These are phyloP conservation scores for Zaprionus lachaisei DNA, from an alignment of 1,140 invertebrate species.

Conservation along the genomic window DNA sequence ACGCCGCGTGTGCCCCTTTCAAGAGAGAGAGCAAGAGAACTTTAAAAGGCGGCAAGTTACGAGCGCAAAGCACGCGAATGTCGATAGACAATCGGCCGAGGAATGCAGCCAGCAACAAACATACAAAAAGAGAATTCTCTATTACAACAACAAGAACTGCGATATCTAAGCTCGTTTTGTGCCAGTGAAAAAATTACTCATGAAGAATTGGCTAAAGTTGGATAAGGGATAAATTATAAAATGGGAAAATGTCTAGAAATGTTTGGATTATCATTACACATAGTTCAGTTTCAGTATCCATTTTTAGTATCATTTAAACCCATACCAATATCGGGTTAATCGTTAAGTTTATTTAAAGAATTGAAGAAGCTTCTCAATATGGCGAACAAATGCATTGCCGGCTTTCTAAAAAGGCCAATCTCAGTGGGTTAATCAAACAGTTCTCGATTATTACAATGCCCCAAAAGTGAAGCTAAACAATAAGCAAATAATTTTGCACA, in stretches of 20 bases:
- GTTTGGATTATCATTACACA: not conserved
- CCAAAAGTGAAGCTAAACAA: constrained; percentile 69
- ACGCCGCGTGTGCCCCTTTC: constrained; percentile 60
- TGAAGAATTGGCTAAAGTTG: not conserved
- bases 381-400: constrained; percentile 3
- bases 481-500: constrained; percentile 78
- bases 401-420: constrained; percentile 10
- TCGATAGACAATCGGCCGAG: constrained; percentile 41
- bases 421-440: constrained; percentile 56
- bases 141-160: not conserved
- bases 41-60: constrained; percentile 57
- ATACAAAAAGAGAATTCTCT: constrained; percentile 28
- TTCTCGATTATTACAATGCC: constrained; percentile 32
- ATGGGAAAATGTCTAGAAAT: not conserved
- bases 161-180: not conserved
- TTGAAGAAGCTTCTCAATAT: not conserved
- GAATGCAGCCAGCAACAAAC: constrained; percentile 59
- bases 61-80: constrained; percentile 41
- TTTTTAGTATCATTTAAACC: not conserved
- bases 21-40: constrained; percentile 8
- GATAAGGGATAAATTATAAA: not conserved
- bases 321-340: not conserved
- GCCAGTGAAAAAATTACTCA: not conserved
- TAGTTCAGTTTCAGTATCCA: not conserved
- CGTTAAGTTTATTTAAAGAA: not conserved